A percentile compares a stretch with the other conserved stretches of the same genome.
Evolutionary conservation across 2,888 invertebrate genomes (phyloP).

Genomic region (Aspidapion aeneum): DNA sequence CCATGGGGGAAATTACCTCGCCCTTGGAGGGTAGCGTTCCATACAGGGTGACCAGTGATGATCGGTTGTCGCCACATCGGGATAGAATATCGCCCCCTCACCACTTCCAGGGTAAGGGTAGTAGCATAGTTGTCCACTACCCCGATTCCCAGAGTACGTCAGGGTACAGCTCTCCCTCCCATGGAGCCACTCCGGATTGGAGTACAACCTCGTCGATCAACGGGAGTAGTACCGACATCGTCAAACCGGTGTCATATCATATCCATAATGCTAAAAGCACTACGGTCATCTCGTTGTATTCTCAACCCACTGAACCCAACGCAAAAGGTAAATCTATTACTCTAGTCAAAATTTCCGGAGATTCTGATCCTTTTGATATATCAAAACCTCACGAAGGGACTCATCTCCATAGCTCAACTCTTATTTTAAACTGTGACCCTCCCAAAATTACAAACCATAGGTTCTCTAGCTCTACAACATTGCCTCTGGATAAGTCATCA

Average conservation of each 20-base stretch:
- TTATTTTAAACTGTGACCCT: constrained; percentile 19
- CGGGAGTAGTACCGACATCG: constrained; percentile 41
- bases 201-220: constrained; percentile 47
- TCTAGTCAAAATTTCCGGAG: constrained; percentile 46
- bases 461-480: not conserved
- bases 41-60: constrained; percentile 20
- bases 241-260: constrained; percentile 43
- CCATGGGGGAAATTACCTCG: constrained; percentile 44
- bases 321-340: constrained; percentile 46
- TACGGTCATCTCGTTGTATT: constrained; percentile 47
- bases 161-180: constrained; percentile 51
- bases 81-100: constrained; percentile 30
- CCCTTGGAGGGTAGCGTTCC: constrained; percentile 30
- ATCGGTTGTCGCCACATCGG: constrained; percentile 40
- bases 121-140: constrained; percentile 43
- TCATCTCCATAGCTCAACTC: constrained; percentile 23
- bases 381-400: constrained; percentile 16
- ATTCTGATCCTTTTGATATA: constrained; percentile 30
- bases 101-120: constrained; percentile 38
- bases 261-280: constrained; percentile 48
- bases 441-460: constrained; percentile 17
- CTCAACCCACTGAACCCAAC: constrained; percentile 30
- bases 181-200: constrained; percentile 45
- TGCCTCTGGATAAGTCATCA: not conserved
- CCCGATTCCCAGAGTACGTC: constrained; percentile 51